phyloP scores from a whole-genome alignment of 2,888 invertebrate species.

The Scotopteryx bipunctaria region DNA sequence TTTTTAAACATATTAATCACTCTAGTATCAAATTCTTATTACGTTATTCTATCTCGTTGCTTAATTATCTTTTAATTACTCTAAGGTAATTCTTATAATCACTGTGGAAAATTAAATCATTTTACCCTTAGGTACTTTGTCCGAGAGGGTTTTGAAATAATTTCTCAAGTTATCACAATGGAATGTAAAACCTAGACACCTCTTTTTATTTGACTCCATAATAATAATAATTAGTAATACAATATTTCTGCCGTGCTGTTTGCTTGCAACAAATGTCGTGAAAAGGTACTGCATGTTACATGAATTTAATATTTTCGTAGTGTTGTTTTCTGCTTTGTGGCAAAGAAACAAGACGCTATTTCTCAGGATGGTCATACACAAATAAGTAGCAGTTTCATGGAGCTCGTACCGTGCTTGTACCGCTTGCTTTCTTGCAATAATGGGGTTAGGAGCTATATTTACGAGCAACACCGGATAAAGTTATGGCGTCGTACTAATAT shows the following conservation, averaged over 20 bases:
- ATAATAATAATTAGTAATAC: neutral
- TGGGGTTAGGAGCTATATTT: conserved; percentile 61
- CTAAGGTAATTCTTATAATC: conserved; percentile 47
- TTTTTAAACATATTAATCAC: conserved; percentile 26
- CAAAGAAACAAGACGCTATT: conserved; percentile 27
- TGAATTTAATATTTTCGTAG: neutral
- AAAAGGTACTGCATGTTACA: neutral
- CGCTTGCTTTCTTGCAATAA: conserved; percentile 58
- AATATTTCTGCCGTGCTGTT: neutral
- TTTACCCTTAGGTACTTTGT: neutral
- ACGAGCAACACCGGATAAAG: conserved; percentile 64
- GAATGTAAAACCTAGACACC: neutral
- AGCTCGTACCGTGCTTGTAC: conserved; percentile 38
- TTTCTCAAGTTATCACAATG: neutral
- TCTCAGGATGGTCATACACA: conserved; percentile 33
- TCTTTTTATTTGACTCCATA: neutral
- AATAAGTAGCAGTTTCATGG: conserved; percentile 34
- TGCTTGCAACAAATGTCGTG: neutral
- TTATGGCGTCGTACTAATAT: conserved; percentile 66
- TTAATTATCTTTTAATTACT: conserved; percentile 67
- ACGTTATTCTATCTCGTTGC: too few species aligned
- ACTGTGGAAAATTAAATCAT: conserved; percentile 29
- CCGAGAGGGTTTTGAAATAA: neutral
- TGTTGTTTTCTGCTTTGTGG: conserved; percentile 15
- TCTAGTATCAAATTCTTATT: conserved; percentile 1